A percentile compares a stretch with the other conserved stretches of the same genome.
phyloP scores from a whole-genome alignment of 2,888 invertebrate species.

The Nomada hirtipes region DNA sequence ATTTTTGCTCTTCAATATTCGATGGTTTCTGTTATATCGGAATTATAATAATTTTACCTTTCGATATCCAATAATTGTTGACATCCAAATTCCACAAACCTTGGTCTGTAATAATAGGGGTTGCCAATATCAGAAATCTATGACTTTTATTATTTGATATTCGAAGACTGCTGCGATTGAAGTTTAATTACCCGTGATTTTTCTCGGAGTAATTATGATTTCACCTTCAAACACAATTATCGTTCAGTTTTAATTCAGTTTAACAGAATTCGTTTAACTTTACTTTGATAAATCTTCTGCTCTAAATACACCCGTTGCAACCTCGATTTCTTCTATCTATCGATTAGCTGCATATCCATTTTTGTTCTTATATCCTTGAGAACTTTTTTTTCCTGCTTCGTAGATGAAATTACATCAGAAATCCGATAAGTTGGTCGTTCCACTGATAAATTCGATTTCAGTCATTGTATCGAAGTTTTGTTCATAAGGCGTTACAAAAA shows the following conservation, averaged over 20 bases:
- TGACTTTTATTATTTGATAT: neutral
- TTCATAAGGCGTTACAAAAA: too few species aligned
- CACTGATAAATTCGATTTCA: neutral
- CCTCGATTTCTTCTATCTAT: constrained; percentile 4
- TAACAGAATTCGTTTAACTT: neutral
- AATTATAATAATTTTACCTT: neutral
- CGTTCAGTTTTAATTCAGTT: too few species aligned
- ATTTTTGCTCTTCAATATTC: too few species aligned
- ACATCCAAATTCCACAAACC: neutral
- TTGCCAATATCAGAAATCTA: neutral
- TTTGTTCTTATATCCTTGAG: constrained; percentile 4
- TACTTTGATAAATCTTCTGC: constrained; percentile 1
- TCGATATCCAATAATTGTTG: neutral
- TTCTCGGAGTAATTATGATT: too few species aligned
- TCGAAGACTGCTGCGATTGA: too few species aligned
- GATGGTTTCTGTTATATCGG: neutral
- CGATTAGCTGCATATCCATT: constrained; percentile 15
- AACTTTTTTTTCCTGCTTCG: neutral
- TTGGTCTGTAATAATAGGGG: too few species aligned
- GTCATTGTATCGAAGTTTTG: neutral
- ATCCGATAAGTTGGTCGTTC: neutral
- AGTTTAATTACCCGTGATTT: too few species aligned
- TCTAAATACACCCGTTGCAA: neutral
- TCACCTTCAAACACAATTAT: neutral
- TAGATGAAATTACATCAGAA: constrained; percentile 25